Evolutionary conservation across 2,888 invertebrate species (phyloP).

Genomic region (Pyrrhosoma nymphula): DNA sequence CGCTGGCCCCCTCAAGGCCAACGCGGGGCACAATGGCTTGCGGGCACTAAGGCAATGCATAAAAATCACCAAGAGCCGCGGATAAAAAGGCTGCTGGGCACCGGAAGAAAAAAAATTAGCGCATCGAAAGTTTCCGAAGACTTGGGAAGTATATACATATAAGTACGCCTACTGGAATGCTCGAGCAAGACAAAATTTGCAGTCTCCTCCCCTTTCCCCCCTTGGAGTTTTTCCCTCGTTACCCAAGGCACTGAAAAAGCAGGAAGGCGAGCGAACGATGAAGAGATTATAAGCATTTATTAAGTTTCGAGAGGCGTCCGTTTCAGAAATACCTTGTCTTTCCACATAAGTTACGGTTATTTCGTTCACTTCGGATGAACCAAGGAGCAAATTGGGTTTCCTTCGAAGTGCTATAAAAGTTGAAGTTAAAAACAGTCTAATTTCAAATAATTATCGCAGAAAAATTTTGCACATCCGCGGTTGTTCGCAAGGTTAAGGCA

Average conservation of each 20-base stretch:
- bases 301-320: not conserved
- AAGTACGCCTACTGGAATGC: not conserved
- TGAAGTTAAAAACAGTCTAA: too few relatives aligned
- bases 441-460: too few relatives aligned
- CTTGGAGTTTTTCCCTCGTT: not conserved
- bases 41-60: constrained; percentile 41
- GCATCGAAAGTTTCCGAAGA: not conserved
- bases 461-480: too few relatives aligned
- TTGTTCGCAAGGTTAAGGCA: too few relatives aligned
- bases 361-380: not conserved
- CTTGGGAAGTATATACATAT: not conserved
- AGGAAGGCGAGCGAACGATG: not conserved
- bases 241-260: constrained; percentile 4
- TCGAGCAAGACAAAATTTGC: not conserved
- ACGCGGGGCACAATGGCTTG: constrained; percentile 35
- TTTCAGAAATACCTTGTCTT: not conserved
- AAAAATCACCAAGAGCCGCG: not conserved
- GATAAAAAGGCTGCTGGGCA: not conserved
- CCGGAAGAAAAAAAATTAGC: not conserved
- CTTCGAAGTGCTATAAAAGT: not conserved
- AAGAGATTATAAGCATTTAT: constrained; percentile 18
- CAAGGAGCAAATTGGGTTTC: not conserved
- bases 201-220: not conserved
- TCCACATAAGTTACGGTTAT: not conserved
- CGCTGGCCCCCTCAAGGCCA: constrained; percentile 43